Conservation (phyloP, 2,888 invertebrate genomes). For the Euzetes globulus region DNA sequence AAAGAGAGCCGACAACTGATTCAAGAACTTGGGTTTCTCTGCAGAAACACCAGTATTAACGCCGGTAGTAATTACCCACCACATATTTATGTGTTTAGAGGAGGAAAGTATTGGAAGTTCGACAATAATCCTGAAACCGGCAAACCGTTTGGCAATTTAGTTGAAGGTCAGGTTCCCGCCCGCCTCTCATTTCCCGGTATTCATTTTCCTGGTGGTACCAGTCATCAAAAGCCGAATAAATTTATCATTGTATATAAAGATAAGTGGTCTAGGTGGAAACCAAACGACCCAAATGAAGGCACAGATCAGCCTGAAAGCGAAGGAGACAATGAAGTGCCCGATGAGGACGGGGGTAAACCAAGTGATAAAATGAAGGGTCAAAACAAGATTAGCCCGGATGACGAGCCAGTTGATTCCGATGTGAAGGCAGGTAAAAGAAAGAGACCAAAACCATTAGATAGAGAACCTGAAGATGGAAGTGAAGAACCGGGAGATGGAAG, state of each 20-base stretch:
- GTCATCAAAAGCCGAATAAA: neutral
- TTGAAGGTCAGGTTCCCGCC: constrained; percentile 7
- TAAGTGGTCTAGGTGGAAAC: constrained; percentile 11
- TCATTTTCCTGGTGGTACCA: constrained; percentile 10
- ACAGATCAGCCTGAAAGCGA: neutral
- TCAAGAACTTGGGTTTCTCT: neutral
- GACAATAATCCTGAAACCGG: neutral
- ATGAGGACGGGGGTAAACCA: neutral
- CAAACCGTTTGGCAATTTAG: neutral
- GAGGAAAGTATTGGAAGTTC: constrained; percentile 22
- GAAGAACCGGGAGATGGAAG: neutral
- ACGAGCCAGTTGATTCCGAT: no score
- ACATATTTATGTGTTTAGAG: constrained; percentile 1
- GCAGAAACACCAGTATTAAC: neutral
- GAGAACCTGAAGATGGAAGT: neutral
- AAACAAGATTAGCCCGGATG: no score
- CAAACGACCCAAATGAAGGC: neutral
- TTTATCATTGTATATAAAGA: constrained; percentile 2
- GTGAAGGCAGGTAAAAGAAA: no score
- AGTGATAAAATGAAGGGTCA: neutral
- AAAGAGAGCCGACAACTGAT: neutral
- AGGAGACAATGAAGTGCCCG: neutral
- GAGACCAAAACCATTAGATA: neutral
- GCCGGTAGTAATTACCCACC: constrained; percentile 2
- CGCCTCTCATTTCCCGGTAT: neutral